phyloP scores from a whole-genome alignment of 2,888 invertebrate species.

The Brachyopa scutellaris region DNA sequence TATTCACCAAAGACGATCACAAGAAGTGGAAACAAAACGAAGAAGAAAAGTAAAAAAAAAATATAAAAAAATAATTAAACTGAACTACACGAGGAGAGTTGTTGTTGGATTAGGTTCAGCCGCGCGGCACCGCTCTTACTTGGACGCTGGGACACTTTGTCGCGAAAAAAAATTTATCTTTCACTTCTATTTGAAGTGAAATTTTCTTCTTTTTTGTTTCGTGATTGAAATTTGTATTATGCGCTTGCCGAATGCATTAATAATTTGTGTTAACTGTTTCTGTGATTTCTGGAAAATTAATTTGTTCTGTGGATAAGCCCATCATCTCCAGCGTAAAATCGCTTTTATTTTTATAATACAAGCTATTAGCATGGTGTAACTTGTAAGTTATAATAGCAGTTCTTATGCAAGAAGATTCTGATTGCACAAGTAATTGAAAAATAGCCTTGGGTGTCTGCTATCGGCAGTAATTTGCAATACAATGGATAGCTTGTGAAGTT shows the following conservation, averaged over 20 bases:
- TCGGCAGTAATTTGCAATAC: neutral
- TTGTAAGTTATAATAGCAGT: neutral
- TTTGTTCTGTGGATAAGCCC: slow-evolving; percentile 7
- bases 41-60: slow-evolving; percentile 30
- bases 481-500: neutral
- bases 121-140: neutral
- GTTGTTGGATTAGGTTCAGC: neutral
- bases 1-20: slow-evolving; percentile 18
- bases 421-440: neutral
- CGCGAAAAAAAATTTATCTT: slow-evolving; percentile 22
- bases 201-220: slow-evolving; percentile 4
- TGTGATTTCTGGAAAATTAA: slow-evolving; percentile 7
- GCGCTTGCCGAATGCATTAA: slow-evolving; percentile 40
- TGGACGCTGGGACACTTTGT: slow-evolving; percentile 22
- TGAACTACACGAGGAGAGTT: slow-evolving; percentile 8
- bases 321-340: too few species aligned
- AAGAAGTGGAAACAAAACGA: slow-evolving; percentile 14
- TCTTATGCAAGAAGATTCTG: neutral
- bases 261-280: slow-evolving; percentile 8
- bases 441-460: neutral
- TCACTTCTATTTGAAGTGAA: slow-evolving; percentile 24
- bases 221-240: slow-evolving; percentile 15
- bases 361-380: neutral
- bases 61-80: slow-evolving; percentile 14
- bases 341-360: too few species aligned